phyloP scores from a whole-genome alignment of 1,140 invertebrate genomes.

The Papilio dardanus region DNA sequence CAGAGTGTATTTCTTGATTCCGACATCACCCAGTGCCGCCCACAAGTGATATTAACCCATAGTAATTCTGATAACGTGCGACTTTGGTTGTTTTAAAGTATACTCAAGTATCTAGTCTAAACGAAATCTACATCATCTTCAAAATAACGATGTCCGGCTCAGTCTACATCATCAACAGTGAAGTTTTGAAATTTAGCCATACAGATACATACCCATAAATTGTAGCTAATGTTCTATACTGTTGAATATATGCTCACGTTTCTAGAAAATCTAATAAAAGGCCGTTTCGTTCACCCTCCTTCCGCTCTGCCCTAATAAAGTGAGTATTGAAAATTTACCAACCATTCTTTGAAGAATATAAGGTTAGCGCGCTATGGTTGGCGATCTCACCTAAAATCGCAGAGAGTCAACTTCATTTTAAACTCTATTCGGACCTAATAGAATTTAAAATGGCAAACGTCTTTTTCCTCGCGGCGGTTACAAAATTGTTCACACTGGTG shows the following conservation, averaged over 20 bases:
- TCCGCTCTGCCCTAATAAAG: conserved; percentile 81
- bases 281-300: conserved; percentile 73
- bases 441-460: conserved; percentile 40
- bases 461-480: conserved; percentile 41
- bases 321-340: conserved; percentile 83
- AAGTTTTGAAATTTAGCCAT: neutral
- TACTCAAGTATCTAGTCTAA: too few relatives aligned
- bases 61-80: too few relatives aligned
- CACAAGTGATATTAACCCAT: too few relatives aligned
- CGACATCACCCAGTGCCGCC: too few relatives aligned
- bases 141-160: neutral
- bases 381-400: conserved; percentile 60
- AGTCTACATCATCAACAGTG: neutral
- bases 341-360: conserved; percentile 81
- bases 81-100: too few relatives aligned
- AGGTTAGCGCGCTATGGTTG: conserved; percentile 75
- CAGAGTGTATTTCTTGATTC: too few relatives aligned
- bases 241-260: conserved; percentile 73
- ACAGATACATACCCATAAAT: neutral
- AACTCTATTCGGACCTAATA: conserved; percentile 43
- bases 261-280: conserved; percentile 82
- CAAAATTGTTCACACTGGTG: conserved; percentile 55
- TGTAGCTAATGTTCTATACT: conserved; percentile 67
- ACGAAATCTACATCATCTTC: too few relatives aligned
- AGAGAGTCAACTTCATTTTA: conserved; percentile 43